Base-by-base conservation (phyloP, 2,888 invertebrate species). In the Silvanus unidentatus region DNA sequence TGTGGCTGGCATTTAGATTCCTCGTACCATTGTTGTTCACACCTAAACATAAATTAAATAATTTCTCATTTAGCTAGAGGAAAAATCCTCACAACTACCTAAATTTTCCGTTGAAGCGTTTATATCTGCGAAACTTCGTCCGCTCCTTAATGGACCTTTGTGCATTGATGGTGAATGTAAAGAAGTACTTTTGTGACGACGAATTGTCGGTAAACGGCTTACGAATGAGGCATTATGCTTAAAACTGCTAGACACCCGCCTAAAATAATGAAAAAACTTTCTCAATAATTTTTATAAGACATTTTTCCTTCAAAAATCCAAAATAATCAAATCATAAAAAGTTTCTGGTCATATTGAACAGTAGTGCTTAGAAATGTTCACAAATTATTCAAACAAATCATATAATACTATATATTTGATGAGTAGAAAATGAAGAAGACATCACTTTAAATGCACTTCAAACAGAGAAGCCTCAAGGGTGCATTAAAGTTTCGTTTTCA, bases 181-280 rank as follows among this genome's bases (percentile, higher is more conserved):
- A 50, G 86, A 82, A 58, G 84, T 82, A 68, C 84, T 85, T 71
- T 87, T 86, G 75, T 86, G 84, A 34, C 89, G 80, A 49, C 89
- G 81, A 71, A 90, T 89, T 53, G 89, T 90, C 61, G 92, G 91
- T 73, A 92, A 79, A 59, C 92, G 82, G 65, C 91, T 89, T 70
- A 92, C 91, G 76, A 93, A 93, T 45, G 92, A 92, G 59, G 91
- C 86, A 75, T 92, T 92, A 79, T 90, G 89, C 79, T 92, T 91
- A 80, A 90, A 92, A 73, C 89, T 89, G 75, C 77, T 80, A 67
- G 86, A 83, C 72, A 82, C 82, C 66, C 84, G 80, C 75, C 84
- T 85, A 76, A 62, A 68, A 62, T 32, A 32, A 32, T 32, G n/a
- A 32, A 12, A 22, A 22, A 22, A 22, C 22, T 22, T 22, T 32